Conservation (phyloP, 2,797 vertebrate genomes). For the Bradypus variegatus region DNA sequence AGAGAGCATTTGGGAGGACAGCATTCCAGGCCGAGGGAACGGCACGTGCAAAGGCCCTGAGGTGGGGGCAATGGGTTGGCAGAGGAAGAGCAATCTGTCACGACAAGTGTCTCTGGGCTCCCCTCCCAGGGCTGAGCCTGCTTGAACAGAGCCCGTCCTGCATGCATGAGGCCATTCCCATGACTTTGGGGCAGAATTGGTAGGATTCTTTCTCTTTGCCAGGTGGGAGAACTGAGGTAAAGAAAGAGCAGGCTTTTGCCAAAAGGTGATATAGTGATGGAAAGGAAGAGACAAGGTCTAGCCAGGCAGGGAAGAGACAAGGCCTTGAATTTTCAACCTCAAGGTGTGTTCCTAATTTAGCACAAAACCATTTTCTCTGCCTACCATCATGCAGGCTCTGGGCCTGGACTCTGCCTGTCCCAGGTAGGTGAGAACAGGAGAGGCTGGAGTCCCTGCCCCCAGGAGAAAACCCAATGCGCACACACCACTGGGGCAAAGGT, state of each 20-base stretch:
- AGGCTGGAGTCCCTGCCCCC: background rate
- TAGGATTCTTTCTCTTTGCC: background rate
- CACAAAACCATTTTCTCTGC: background rate
- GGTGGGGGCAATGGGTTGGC: background rate
- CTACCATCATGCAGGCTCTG: background rate
- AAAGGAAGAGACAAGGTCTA: background rate
- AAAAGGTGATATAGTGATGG: background rate
- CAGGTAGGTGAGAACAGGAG: background rate
- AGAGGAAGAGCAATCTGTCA: background rate
- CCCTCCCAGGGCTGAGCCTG: background rate
- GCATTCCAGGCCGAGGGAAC: background rate
- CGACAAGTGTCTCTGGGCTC: background rate
- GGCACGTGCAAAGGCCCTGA: background rate
- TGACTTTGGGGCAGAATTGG: no score
- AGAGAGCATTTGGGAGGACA: background rate
- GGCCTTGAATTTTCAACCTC: background rate
- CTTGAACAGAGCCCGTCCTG: background rate
- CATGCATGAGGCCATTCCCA: background rate
- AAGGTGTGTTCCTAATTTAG: background rate
- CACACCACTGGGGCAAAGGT: background rate
- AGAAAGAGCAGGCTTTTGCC: background rate
- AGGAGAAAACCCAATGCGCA: background rate
- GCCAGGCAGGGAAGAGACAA: background rate
- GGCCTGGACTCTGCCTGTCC: background rate
- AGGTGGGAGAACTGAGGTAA: background rate